phyloP scores from a whole-genome alignment of 2,797 vertebrate genomes.

The Sebastes itinus region DNA sequence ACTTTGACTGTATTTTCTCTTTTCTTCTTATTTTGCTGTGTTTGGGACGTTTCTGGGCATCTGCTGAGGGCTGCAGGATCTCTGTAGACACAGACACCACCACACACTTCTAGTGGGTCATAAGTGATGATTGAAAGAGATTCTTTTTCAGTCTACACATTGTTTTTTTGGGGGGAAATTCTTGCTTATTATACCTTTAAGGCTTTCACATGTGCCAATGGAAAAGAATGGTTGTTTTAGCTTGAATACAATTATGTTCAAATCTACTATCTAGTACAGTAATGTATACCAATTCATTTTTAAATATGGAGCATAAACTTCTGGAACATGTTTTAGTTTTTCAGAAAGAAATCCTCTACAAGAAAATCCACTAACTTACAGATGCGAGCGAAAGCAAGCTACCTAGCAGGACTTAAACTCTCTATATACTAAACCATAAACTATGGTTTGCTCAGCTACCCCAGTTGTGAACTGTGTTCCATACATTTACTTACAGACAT shows the following conservation, averaged over 20 bases:
- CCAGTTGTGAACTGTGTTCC: not conserved
- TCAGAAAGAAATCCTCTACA: not conserved
- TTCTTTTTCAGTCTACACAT: no score
- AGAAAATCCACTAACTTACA: not conserved
- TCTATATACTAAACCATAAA: no score
- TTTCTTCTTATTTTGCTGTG: no score
- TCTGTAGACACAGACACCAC: no score
- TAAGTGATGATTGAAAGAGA: no score
- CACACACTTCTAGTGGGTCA: no score
- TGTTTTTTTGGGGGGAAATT: no score
- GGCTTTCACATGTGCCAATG: not conserved
- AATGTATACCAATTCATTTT: not conserved
- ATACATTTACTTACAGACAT: not conserved
- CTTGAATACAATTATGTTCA: not conserved
- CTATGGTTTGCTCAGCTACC: not conserved
- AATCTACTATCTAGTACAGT: not conserved
- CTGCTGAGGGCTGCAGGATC: not conserved
- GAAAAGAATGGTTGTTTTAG: no score
- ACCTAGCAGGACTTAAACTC: not conserved
- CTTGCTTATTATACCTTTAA: no score
- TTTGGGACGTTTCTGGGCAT: fast-evolving
- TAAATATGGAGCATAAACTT: not conserved
- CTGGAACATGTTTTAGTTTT: not conserved
- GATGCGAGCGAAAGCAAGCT: not conserved
- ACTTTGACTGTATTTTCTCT: no score